Evolutionary conservation across 2,797 vertebrate species (phyloP).

Genomic region (Heteromormyrus szaboi): DNA sequence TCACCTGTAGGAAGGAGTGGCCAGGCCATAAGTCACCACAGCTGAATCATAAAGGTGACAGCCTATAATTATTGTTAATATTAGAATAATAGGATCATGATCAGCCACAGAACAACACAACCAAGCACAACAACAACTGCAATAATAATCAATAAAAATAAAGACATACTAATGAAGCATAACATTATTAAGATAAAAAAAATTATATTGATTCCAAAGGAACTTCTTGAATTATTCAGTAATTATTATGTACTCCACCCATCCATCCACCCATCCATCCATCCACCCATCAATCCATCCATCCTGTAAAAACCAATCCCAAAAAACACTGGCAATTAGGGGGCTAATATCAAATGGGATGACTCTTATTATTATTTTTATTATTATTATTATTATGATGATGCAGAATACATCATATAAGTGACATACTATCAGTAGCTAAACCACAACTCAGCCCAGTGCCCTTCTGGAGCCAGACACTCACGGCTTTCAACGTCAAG

Average conservation of each 20-base stretch:
- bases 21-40: neutral
- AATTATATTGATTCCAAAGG: neutral
- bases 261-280: neutral
- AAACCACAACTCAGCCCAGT: neutral
- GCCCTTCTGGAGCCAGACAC: slow-evolving; percentile 27
- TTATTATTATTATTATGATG: neutral
- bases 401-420: neutral
- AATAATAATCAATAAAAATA: neutral
- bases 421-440: neutral
- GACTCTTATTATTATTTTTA: neutral
- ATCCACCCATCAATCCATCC: neutral
- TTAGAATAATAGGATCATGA: neutral
- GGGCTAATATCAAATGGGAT: neutral
- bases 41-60: neutral
- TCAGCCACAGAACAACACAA: neutral
- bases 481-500: slow-evolving; percentile 93
- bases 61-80: neutral
- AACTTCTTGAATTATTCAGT: too few species aligned
- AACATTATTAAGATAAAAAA: neutral
- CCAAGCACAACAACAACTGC: neutral
- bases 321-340: neutral
- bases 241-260: neutral
- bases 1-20: slow-evolving; percentile 63
- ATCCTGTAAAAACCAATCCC: neutral
- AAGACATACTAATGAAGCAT: neutral